Percentiles rank a stretch among this genome's conserved stretches.
phyloP scores from a whole-genome alignment of 2,113 vertebrate genomes.

The Burhinus oedicnemus region DNA sequence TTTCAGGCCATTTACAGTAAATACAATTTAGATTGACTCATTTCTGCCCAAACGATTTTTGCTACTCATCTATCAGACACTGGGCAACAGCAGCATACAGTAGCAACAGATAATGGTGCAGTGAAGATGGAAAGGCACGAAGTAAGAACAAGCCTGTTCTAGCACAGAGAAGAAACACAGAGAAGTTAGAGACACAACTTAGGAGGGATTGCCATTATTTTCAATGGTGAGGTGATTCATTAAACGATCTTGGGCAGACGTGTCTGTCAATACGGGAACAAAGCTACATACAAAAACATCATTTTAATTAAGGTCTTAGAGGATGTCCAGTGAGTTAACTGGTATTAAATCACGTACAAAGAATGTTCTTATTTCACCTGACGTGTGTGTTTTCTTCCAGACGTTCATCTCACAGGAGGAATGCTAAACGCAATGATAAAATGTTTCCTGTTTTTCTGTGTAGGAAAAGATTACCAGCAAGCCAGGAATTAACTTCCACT shows the following conservation, averaged over 20 bases:
- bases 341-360: background rate
- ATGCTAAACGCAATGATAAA: background rate
- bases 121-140: background rate
- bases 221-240: background rate
- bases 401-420: background rate
- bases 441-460: background rate
- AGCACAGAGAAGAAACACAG: background rate
- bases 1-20: background rate
- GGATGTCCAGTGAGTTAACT: slow-evolving; percentile 1
- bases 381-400: background rate
- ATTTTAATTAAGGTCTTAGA: slow-evolving; percentile 21
- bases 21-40: background rate
- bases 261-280: slow-evolving; percentile 2
- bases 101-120: background rate
- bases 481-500: background rate
- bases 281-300: background rate
- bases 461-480: background rate
- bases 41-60: background rate
- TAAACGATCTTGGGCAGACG: background rate
- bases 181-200: background rate
- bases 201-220: background rate
- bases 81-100: background rate
- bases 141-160: background rate
- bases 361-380: slow-evolving; percentile 7
- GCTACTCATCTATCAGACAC: background rate